Evolutionary conservation across 2,113 vertebrate genomes (phyloP), one percentile per base, ranked within the genome.

Genomic region (Nettapus auritus): DNA sequence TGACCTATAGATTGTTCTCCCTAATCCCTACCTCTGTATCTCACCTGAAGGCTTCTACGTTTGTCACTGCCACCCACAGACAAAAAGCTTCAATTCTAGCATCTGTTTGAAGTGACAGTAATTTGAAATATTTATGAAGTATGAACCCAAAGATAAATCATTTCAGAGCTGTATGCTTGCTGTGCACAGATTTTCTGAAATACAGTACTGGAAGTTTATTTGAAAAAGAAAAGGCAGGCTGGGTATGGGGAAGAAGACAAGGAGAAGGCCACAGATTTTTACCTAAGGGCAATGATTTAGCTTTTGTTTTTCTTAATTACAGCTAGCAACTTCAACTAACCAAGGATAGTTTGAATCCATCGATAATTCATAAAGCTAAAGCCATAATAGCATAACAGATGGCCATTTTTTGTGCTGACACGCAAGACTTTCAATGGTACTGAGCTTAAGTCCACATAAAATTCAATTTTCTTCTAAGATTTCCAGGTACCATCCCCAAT

Each of bases 291-390:
- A 53, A 18, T 11, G 11, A 69, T 87, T 69, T 34, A 79, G 9
- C 26, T 85, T 55, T 53, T 82, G 79, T 34, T 69, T 79, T 40
- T 34, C 84, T 85, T 79, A 44, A 29, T 31, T 59, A 46, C 57
- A 80, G 82, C 6, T 84, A 31, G 7, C 67, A 71, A 85, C 36
- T 95, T 85, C 73, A 95, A 93, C 86, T 94, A 96, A 87, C 13
- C 13, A 44, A 40, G 12, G 85, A 74, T 86, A 26, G n/a, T 62
- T 94, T 77, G 16, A 86, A 81, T 75, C 80, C 38, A 68, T 31
- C 87, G 44, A 82, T 75, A 96, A 94, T 88, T 90, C 82, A 91
- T 76, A 82, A 94, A 36, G 57, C 22, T 79, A 59, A 88, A 95
- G 31, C 29, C 66, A 56, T 17, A 36, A 15, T 70, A 96, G 31